phyloP scores from a whole-genome alignment of 2,888 invertebrate genomes.

The Pristionchus maxplancki region DNA sequence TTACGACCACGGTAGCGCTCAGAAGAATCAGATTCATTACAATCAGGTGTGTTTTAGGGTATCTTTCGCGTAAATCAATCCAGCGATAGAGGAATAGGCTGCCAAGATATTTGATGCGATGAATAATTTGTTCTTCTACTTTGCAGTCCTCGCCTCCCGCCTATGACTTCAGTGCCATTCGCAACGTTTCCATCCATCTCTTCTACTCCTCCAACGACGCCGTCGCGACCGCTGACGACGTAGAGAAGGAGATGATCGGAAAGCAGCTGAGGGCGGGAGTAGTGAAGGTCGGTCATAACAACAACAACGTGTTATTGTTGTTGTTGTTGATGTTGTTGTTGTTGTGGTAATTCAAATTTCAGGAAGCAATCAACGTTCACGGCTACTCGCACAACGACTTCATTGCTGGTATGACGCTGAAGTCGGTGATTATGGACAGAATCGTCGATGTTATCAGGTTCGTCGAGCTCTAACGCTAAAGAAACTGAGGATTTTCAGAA shows the following conservation, averaged over 20 bases:
- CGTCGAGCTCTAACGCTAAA: background rate
- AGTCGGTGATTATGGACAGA: conserved; percentile 10
- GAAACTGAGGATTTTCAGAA: background rate
- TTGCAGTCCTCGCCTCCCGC: background rate
- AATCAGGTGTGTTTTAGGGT: background rate
- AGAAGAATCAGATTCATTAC: conserved; percentile 28
- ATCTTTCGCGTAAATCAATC: no score
- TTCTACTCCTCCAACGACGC: conserved; percentile 20
- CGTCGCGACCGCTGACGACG: conserved; percentile 17
- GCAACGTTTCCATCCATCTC: background rate
- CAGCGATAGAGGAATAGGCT: no score
- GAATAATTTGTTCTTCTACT: background rate
- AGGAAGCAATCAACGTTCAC: conserved; percentile 20
- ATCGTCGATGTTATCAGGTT: background rate
- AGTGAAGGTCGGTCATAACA: background rate
- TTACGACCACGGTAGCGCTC: conserved; percentile 6
- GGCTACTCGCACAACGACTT: conserved; percentile 42
- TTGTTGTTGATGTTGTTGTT: background rate
- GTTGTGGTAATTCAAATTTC: background rate
- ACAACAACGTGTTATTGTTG: no score
- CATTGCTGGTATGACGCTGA: conserved; percentile 26
- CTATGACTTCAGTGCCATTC: conserved; percentile 30
- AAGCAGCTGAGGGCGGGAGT: background rate
- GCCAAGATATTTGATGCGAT: no score
- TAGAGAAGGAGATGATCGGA: conserved; percentile 2